Evolutionary conservation across 1,140 invertebrate genomes (phyloP).

Genomic region (Alviniconcha marisindica): DNA sequence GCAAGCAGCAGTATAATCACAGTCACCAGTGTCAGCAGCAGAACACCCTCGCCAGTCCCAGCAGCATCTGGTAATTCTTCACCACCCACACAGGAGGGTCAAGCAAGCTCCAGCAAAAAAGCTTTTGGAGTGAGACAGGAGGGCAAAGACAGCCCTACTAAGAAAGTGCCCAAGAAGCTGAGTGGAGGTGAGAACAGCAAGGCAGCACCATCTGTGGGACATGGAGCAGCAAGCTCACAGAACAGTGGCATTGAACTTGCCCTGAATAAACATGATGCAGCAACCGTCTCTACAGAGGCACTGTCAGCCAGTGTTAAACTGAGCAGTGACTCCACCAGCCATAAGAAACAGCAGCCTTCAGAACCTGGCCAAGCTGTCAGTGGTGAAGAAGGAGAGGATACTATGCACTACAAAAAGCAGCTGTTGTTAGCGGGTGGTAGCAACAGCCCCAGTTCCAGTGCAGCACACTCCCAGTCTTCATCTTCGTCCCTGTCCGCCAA

Average conservation of each 20-base stretch:
- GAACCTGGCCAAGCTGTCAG: slow-evolving; percentile 2
- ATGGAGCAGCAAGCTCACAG: neutral
- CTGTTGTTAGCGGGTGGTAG: slow-evolving; percentile 63
- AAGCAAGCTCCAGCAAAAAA: too few species aligned
- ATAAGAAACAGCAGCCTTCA: slow-evolving; percentile 38
- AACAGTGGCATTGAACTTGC: neutral
- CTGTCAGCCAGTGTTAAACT: neutral
- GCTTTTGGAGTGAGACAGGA: too few species aligned
- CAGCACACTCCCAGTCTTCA: slow-evolving; percentile 69
- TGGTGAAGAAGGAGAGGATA: slow-evolving; percentile 57
- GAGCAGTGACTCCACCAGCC: neutral
- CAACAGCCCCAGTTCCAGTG: slow-evolving; percentile 49
- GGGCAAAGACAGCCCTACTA: too few species aligned
- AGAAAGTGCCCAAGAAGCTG: too few species aligned
- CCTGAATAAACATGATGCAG: slow-evolving; percentile 13
- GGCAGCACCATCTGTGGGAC: neutral
- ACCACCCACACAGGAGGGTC: too few species aligned
- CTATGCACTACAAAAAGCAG: slow-evolving; percentile 75
- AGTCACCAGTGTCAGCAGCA: neutral
- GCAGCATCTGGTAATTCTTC: neutral
- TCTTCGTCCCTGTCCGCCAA: slow-evolving; percentile 47
- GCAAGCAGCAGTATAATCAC: neutral
- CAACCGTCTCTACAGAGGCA: neutral
- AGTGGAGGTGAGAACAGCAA: neutral
- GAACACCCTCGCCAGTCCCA: neutral